phyloP scores from a whole-genome alignment of 2,113 vertebrate genomes.

The Plecotus auritus region DNA sequence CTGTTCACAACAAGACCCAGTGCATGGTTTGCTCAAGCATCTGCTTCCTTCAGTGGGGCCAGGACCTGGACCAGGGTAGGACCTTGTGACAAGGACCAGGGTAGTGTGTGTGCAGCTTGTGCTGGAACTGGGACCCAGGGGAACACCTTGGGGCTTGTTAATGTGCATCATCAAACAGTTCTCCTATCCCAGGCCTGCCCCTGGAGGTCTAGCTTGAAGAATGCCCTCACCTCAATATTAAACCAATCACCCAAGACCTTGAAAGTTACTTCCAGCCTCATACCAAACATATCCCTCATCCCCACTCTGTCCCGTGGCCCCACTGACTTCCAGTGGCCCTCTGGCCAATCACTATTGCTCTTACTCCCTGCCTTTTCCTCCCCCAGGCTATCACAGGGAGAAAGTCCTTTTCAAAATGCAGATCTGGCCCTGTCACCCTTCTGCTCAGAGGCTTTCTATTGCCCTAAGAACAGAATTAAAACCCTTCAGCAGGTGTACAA shows the following conservation, averaged over 20 bases:
- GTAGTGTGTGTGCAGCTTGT: background rate
- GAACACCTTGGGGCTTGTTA: no score
- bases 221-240: rapidly evolving
- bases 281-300: background rate
- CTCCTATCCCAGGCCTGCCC: background rate
- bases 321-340: background rate
- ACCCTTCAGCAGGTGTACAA: background rate
- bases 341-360: rapidly evolving
- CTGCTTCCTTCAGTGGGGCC: background rate
- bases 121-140: background rate
- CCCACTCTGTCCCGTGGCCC: background rate
- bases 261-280: background rate
- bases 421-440: background rate
- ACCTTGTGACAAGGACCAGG: background rate
- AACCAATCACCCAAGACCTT: background rate
- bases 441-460: background rate
- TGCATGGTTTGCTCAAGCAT: background rate
- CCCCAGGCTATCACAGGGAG: background rate
- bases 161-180: rapidly evolving
- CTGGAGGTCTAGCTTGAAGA: background rate
- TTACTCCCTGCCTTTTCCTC: background rate
- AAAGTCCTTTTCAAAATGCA: background rate
- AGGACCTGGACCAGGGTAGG: background rate
- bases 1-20: background rate
- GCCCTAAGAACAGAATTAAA: background rate